Conservation (phyloP, 2,888 invertebrate species). For the Pyrochroa serraticornis region DNA sequence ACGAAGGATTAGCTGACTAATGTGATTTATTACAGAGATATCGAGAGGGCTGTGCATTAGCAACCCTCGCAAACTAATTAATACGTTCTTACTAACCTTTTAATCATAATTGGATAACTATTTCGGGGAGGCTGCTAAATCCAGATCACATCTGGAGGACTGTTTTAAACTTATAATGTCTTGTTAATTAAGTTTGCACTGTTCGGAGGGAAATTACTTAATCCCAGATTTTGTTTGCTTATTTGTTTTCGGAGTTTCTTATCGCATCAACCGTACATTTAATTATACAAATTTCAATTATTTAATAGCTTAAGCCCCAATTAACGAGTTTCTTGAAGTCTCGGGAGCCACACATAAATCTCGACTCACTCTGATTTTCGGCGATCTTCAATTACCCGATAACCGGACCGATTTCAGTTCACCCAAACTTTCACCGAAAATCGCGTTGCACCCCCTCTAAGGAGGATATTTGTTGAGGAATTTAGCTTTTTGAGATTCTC, state of each 20-base stretch:
- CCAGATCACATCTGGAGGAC: conserved; percentile 51
- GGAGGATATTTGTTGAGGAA: too few species aligned
- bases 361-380: too few species aligned
- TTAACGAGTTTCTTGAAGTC: conserved; percentile 20
- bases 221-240: conserved; percentile 41
- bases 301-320: conserved; percentile 37
- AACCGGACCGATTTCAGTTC: too few species aligned
- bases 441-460: too few species aligned
- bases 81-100: conserved; percentile 60
- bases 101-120: conserved; percentile 61
- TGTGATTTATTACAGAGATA: conserved; percentile 57
- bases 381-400: too few species aligned
- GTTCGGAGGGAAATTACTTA: conserved; percentile 36
- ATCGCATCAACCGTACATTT: conserved; percentile 38
- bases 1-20: conserved; percentile 55
- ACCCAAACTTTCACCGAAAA: too few species aligned
- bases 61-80: conserved; percentile 54
- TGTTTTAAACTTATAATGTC: conserved; percentile 53
- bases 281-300: conserved; percentile 42
- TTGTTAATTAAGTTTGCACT: conserved; percentile 54
- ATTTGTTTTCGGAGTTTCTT: conserved; percentile 39
- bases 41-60: conserved; percentile 51
- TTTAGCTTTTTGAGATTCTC: too few species aligned
- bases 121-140: conserved; percentile 48
- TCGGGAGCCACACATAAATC: too few species aligned